phyloP scores from a whole-genome alignment of 2,888 invertebrate genomes.

The Oxyteleia sp. region DNA sequence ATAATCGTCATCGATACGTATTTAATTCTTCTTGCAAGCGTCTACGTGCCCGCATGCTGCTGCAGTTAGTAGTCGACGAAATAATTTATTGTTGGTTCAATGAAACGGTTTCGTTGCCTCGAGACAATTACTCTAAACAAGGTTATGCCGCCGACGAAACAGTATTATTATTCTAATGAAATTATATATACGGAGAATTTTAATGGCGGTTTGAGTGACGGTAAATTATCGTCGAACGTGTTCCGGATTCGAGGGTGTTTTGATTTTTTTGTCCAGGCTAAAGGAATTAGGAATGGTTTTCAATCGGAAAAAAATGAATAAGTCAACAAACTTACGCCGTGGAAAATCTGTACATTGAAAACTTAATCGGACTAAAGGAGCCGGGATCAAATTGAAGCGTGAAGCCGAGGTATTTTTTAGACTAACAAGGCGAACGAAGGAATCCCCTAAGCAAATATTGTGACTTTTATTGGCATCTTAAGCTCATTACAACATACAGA shows the following conservation, averaged over 20 bases:
- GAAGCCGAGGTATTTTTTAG: slow-evolving; percentile 56
- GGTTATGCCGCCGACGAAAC: background rate
- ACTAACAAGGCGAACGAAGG: slow-evolving; percentile 27
- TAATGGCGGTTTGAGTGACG: background rate
- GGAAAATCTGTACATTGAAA: slow-evolving; percentile 62
- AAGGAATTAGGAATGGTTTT: slow-evolving; percentile 62
- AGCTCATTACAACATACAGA: slow-evolving; percentile 31
- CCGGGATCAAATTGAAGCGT: slow-evolving; percentile 55
- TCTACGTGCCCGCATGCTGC: background rate
- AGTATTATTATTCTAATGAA: slow-evolving; percentile 3
- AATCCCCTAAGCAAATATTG: slow-evolving; percentile 48
- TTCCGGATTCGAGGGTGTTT: slow-evolving; percentile 11
- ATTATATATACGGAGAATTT: slow-evolving; percentile 7
- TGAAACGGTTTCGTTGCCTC: background rate
- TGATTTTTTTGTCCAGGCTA: slow-evolving; percentile 42
- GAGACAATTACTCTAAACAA: slow-evolving; percentile 6
- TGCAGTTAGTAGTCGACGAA: background rate
- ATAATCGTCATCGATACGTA: slow-evolving; percentile 1
- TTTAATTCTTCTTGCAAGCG: background rate
- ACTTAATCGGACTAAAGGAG: slow-evolving; percentile 68
- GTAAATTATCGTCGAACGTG: slow-evolving; percentile 2
- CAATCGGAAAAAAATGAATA: slow-evolving; percentile 55
- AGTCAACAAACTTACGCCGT: slow-evolving; percentile 45
- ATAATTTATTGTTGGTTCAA: background rate
- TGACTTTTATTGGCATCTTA: slow-evolving; percentile 47